Conservation (phyloP, 1,140 invertebrate genomes). For the Phocides pigmalion region DNA sequence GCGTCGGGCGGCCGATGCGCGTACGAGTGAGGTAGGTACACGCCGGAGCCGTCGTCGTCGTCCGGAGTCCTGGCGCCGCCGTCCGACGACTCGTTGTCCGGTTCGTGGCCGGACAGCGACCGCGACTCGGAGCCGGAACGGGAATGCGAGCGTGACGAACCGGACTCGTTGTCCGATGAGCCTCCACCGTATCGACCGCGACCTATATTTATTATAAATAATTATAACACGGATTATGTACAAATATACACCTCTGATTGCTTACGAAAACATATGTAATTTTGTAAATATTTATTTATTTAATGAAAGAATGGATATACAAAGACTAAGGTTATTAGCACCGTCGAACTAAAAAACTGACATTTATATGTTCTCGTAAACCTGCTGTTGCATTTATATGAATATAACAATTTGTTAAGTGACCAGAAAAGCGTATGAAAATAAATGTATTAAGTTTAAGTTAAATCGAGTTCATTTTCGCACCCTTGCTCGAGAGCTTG, state of each 20-base stretch:
- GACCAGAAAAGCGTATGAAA: too few relatives aligned
- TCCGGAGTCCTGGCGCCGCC: conserved; percentile 86
- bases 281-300: too few relatives aligned
- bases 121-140: conserved; percentile 74
- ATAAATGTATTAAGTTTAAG: too few relatives aligned
- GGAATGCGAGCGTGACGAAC: conserved; percentile 67
- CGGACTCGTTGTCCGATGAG: conserved; percentile 83
- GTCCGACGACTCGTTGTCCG: conserved; percentile 88
- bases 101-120: conserved; percentile 86
- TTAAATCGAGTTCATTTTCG: background rate
- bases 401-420: too few relatives aligned
- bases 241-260: too few relatives aligned
- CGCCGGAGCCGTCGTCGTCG: conserved; percentile 78
- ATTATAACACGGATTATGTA: background rate
- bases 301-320: too few relatives aligned
- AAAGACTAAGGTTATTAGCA: too few relatives aligned
- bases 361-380: too few relatives aligned
- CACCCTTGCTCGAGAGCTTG: conserved; percentile 86
- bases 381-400: too few relatives aligned
- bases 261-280: too few relatives aligned
- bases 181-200: conserved; percentile 59
- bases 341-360: too few relatives aligned
- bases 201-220: conserved; percentile 39
- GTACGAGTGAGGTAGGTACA: conserved; percentile 85
- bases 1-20: conserved; percentile 56